A percentile compares a stretch with the other conserved stretches of the same genome.
These are phyloP conservation scores for Hymenochirus boettgeri DNA, from an alignment of 2,113 vertebrate species.

Conservation along the genomic window DNA sequence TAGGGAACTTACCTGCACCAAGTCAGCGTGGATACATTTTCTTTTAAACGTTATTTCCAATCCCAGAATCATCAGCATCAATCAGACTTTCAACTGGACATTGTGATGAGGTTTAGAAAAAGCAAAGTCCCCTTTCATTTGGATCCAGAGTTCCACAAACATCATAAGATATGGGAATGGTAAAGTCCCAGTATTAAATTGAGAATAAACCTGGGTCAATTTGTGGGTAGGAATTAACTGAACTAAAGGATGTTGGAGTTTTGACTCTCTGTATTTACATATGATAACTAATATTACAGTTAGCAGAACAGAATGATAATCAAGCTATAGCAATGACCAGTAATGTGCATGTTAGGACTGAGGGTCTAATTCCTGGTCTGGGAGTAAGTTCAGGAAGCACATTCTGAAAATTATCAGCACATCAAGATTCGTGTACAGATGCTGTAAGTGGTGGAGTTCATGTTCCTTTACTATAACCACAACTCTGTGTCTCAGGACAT, in stretches of 20 bases:
- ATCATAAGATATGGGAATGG: constrained; percentile 22
- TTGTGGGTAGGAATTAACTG: background rate
- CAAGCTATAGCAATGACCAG: constrained; percentile 11
- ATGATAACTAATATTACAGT: constrained; percentile 39
- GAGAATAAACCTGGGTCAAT: no score
- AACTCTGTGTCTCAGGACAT: constrained; percentile 25
- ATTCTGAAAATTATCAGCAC: constrained; percentile 16
- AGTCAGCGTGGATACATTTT: no score
- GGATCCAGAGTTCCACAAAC: constrained; percentile 2
- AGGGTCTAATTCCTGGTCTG: background rate
- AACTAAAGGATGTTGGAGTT: background rate
- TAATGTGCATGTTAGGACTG: background rate
- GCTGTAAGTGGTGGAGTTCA: constrained; percentile 3
- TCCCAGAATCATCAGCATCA: constrained; percentile 43
- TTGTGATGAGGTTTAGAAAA: background rate
- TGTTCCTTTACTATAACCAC: constrained; percentile 29
- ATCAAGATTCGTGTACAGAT: background rate
- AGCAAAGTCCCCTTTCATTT: background rate
- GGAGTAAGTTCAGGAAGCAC: constrained; percentile 16
- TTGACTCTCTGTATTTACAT: background rate
- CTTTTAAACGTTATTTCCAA: no score
- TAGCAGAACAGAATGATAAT: constrained; percentile 39
- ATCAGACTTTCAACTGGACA: constrained; percentile 12
- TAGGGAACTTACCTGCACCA: no score
- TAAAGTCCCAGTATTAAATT: background rate